Base-by-base conservation (phyloP, 2,888 invertebrate genomes). In the Xestia rhomboidea region DNA sequence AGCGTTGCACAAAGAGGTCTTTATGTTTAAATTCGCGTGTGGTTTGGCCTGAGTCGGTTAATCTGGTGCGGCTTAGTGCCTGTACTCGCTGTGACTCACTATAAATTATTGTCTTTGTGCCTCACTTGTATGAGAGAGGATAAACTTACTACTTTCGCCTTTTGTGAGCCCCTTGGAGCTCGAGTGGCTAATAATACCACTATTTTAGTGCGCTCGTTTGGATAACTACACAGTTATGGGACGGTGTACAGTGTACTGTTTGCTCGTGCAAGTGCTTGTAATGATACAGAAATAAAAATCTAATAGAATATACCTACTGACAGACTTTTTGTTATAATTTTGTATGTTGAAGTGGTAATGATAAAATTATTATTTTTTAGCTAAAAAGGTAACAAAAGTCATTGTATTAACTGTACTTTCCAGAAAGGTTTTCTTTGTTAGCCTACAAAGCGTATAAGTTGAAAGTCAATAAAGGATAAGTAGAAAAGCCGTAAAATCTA, bases 101-200 rank as follows among this genome's bases (percentile, higher is more conserved):
- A 93, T 93, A 93, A 94, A 94, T 94, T 94, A 94, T 93, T 93
- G 93, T 93, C 93, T 94, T 92, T 94, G 92, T 92, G 91, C 91
- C 91, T 90, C 89, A 90, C 91, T 90, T 91, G 89, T 89, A 88
- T 90, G 90, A 91, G 91, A 89, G 89, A 79, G 90, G 88, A 89
- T 87, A 89, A 93, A 92, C 91, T 92, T 91, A 90, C 90, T 90
- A 91, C 91, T 92, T 91, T 92, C 89, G 88, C 90, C 88, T 86
- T 85, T 87, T 84, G 81, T 87, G 84, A 79, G 85, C 79, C 83
- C 77, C 77, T 81, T 79, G 77, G 86, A 89, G 86, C 86, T 81
- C 60, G 51, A 79, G 89, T 74, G 82, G 76, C 86, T 88, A 85
- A 88, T 79, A 81, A 81, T 76, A 84, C 75, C 70, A 76, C 77